Conservation (phyloP, 1,140 invertebrate genomes). For the Chrysoperla carnea region DNA sequence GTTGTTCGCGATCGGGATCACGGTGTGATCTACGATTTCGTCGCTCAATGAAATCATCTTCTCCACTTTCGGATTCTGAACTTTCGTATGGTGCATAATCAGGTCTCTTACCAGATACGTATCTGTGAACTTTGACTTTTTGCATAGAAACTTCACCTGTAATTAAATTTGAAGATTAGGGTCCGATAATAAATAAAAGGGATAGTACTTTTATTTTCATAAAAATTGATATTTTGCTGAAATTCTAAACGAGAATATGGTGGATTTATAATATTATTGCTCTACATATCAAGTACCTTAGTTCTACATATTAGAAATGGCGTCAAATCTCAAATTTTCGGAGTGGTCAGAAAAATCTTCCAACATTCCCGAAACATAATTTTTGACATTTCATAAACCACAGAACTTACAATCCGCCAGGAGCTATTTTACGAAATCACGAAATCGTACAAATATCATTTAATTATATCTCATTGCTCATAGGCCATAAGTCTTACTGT, state of each 20-base stretch:
- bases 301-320: no score
- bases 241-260: conserved; percentile 3
- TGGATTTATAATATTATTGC: neutral
- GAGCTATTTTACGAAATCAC: no score
- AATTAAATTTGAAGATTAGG: conserved; percentile 11
- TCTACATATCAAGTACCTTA: no score
- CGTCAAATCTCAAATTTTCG: no score
- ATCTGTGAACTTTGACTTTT: conserved; percentile 89
- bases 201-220: conserved; percentile 3
- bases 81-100: conserved; percentile 72
- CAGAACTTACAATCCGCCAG: no score
- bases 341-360: no score
- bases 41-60: conserved; percentile 65
- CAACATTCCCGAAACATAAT: no score
- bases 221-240: conserved; percentile 2
- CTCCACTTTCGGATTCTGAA: conserved; percentile 69
- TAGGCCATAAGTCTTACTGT: no score
- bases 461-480: no score
- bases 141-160: conserved; percentile 87
- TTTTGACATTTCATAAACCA: no score
- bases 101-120: conserved; percentile 84
- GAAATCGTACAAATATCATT: no score
- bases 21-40: conserved; percentile 15
- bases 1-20: conserved; percentile 3
- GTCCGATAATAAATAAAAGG: neutral